Evolutionary conservation across 2,888 invertebrate genomes (phyloP), one percentile per base, ranked within the genome.

Genomic region (Cerastis leucographa): DNA sequence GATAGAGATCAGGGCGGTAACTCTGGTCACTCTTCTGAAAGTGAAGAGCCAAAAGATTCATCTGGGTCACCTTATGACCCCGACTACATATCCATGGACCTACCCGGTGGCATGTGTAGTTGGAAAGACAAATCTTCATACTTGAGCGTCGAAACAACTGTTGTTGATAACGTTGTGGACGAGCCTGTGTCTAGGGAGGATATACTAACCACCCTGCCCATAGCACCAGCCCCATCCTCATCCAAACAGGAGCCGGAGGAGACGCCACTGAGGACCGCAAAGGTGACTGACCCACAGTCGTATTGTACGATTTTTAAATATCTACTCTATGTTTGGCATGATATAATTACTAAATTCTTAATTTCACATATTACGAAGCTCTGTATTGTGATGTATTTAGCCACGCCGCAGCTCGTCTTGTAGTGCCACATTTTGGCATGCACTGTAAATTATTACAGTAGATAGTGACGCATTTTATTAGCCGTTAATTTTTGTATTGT

Each of bases 111-210:
- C 74, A 97, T 98, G 88, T 98, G 98, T 93, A 98, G 98, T 92
- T 98, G 98, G 98, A 97, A 97, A 92, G 98, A 98, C 92, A 97
- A 98, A 92, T 98, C 98, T 91, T 98, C 98, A 70, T 98, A 98
- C 90, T 95, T 98, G 89, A 97, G 97, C 89, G 92, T 97, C 90
- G 97, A 98, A 93, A 95, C 97, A 77, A 94, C 96, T 54, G 92
- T 93, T 85, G 92, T 92, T 74, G 86, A 92, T 74, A 84, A 85
- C 78, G 90, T 89, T 77, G 72, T 85, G 76, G 73, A 84, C 76
- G 76, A 73, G 25, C 71, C 88, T 88, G 91, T 92, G 88, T 87
- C 91, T 91, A 93, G 92, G 92, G 96, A 96, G 96, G 96, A 97
- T 95, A 94, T 94, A 97, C 96, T 96, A 97, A 96, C 96, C 89